A percentile compares a stretch with the other conserved stretches of the same genome.
Evolutionary conservation across 2,113 vertebrate genomes (phyloP).

Genomic region (Aptenodytes patagonicus): DNA sequence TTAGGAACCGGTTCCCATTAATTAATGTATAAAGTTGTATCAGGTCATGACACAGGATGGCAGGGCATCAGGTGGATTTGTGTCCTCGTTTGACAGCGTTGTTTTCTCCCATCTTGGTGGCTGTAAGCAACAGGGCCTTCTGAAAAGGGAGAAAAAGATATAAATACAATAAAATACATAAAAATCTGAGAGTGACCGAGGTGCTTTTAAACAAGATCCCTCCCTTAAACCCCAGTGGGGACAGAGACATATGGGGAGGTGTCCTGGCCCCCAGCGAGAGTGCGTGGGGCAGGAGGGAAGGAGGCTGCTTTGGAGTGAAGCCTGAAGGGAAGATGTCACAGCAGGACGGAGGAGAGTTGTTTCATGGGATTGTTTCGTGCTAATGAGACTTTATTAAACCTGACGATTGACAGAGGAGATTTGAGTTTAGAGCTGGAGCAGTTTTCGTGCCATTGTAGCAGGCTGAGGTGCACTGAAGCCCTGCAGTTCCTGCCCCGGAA

Average conservation of each 20-base stretch:
- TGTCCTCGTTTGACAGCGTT: not conserved
- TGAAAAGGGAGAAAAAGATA: not conserved
- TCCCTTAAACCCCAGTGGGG: not conserved
- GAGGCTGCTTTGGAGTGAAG: not conserved
- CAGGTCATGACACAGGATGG: not conserved
- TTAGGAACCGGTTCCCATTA: not conserved
- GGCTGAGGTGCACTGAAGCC: not conserved
- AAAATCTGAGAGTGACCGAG: not conserved
- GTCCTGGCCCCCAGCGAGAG: not conserved
- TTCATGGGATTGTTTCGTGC: not conserved
- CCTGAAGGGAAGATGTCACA: not conserved
- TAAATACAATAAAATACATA: not conserved
- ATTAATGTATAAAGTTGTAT: not conserved
- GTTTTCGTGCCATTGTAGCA: not conserved
- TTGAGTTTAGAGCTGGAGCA: not conserved
- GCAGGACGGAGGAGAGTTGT: not conserved
- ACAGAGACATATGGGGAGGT: accelerated
- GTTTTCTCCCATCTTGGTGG: not conserved
- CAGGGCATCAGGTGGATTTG: not conserved
- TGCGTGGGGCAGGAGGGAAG: not conserved
- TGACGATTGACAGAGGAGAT: not conserved
- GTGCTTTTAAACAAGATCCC: not conserved
- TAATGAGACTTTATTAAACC: not conserved
- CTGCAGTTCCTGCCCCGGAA: not conserved
- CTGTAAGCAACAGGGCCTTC: not conserved